A percentile compares a stretch with the other conserved stretches of the same genome.
Conservation (phyloP, 2,888 invertebrate genomes). For the Plagodis pulveraria region DNA sequence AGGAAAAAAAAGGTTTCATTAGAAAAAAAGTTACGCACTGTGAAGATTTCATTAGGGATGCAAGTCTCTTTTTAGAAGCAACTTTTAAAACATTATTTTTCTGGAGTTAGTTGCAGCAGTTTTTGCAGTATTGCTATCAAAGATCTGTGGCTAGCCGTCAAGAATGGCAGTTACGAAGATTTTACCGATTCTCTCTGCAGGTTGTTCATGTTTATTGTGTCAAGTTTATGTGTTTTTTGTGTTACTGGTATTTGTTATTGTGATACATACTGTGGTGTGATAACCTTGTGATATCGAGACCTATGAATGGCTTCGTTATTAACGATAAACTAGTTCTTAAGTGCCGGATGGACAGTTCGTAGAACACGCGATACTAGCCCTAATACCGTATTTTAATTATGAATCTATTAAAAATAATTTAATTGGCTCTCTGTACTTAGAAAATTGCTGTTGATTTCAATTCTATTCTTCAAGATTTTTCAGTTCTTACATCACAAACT, state of each 20-base stretch:
- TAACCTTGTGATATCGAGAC: conserved; percentile 75
- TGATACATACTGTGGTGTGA: conserved; percentile 53
- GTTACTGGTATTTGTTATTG: conserved; percentile 34
- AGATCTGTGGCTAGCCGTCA: too few species aligned
- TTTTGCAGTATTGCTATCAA: background rate
- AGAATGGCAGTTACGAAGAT: too few species aligned
- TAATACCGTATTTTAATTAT: conserved; percentile 50
- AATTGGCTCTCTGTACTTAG: conserved; percentile 81
- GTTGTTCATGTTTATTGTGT: conserved; percentile 22
- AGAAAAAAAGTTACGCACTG: too few species aligned
- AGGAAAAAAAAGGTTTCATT: too few species aligned
- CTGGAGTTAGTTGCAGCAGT: background rate
- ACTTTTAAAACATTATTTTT: background rate
- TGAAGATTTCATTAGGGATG: too few species aligned
- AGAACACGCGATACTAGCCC: conserved; percentile 78
- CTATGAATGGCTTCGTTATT: conserved; percentile 50
- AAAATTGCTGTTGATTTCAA: conserved; percentile 37
- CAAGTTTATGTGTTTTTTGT: conserved; percentile 40
- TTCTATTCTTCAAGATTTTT: conserved; percentile 26
- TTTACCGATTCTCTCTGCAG: conserved; percentile 3
- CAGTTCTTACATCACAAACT: conserved; percentile 16
- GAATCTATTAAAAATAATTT: conserved; percentile 53
- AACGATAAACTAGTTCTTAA: conserved; percentile 60
- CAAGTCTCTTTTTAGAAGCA: too few species aligned
- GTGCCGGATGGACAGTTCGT: conserved; percentile 67